A percentile compares a stretch with the other conserved stretches of the same genome.
Evolutionary conservation across 1,140 invertebrate genomes (phyloP).

Genomic region (Amphibalanus amphitrite): DNA sequence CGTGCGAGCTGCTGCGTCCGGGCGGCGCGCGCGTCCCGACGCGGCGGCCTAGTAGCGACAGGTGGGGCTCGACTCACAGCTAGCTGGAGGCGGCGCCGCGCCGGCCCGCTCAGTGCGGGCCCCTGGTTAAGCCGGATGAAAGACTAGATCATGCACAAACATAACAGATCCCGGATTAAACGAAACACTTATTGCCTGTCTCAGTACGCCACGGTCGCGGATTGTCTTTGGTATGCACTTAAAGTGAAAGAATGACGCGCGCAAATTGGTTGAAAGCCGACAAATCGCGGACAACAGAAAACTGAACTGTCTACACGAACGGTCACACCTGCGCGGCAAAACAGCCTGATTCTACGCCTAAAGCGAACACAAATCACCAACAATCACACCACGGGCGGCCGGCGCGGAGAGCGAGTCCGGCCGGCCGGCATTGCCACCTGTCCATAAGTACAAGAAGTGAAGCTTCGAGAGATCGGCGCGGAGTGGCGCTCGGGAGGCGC

Average conservation of each 20-base stretch:
- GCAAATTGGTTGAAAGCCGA: background rate
- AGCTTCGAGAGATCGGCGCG: background rate
- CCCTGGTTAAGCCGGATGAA: background rate
- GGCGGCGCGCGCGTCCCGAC: background rate
- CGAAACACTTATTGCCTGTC: background rate
- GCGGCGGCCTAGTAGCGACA: background rate
- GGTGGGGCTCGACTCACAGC: no score
- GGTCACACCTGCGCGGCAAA: background rate
- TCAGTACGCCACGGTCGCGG: background rate
- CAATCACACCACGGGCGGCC: background rate
- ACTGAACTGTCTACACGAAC: background rate
- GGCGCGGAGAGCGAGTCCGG: background rate
- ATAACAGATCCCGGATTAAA: background rate
- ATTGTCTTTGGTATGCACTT: background rate
- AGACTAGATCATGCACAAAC: slow-evolving; percentile 1
- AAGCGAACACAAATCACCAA: background rate
- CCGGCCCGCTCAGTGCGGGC: background rate
- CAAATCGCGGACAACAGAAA: background rate
- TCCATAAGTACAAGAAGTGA: background rate
- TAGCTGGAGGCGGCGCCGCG: background rate
- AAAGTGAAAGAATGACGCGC: background rate
- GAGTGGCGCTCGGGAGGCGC: background rate
- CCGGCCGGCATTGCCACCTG: background rate
- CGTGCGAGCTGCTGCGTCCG: no score
- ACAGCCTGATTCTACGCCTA: background rate